Conservation (phyloP, 2,888 invertebrate genomes). For the Leptogaster cylindrica region DNA sequence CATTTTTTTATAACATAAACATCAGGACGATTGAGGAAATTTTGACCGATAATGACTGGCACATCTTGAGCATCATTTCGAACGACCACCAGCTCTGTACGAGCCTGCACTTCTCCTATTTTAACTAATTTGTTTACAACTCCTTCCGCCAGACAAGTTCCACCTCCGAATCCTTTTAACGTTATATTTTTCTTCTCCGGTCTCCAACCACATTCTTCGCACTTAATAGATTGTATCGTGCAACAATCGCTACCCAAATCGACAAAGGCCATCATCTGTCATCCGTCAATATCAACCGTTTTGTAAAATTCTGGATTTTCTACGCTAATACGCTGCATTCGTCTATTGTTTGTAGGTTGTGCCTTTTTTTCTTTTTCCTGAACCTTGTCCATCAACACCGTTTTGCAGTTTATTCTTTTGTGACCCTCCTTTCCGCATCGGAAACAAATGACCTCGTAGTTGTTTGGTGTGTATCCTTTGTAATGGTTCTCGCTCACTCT, state of each 20-base stretch:
- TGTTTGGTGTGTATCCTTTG: neutral
- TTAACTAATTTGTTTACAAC: neutral
- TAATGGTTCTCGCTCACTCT: too few species aligned
- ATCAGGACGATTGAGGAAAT: neutral
- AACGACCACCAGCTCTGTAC: neutral
- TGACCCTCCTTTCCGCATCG: neutral
- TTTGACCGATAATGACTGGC: neutral
- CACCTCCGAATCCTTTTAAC: neutral
- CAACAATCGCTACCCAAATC: neutral
- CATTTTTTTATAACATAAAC: neutral
- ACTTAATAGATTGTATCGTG: neutral
- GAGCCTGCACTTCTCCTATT: neutral
- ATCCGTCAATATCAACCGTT: neutral
- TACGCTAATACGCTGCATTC: too few species aligned
- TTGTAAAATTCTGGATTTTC: too few species aligned
- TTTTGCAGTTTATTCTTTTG: neutral
- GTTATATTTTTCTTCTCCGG: neutral
- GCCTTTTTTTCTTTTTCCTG: neutral
- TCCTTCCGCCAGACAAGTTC: neutral
- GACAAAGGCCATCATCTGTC: neutral
- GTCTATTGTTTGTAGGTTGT: neutral
- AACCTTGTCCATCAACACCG: neutral
- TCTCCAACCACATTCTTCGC: neutral
- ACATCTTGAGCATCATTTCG: neutral
- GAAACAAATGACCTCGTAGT: neutral